A percentile compares a stretch with the other conserved stretches of the same genome.
These are phyloP conservation scores for Endotricha flammealis DNA, from an alignment of 2,888 invertebrate genomes.

Conservation along the genomic window DNA sequence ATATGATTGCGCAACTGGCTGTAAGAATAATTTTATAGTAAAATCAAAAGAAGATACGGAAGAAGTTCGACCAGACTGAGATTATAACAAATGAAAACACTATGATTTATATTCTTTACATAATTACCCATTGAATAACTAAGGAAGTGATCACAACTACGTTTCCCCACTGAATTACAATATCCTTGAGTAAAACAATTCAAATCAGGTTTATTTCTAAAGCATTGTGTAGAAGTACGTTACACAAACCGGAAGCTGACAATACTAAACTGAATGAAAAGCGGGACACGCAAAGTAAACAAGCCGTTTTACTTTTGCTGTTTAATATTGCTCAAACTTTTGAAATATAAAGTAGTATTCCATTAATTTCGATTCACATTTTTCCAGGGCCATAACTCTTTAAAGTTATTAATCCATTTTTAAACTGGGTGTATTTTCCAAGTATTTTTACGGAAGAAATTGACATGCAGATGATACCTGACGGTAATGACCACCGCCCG, in stretches of 20 bases:
- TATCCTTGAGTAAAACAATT: constrained; percentile 36
- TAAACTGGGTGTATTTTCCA: constrained; percentile 14
- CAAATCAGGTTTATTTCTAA: constrained; percentile 30
- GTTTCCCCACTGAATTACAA: constrained; percentile 19
- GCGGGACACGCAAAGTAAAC: constrained; percentile 18
- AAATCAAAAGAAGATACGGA: too few relatives aligned
- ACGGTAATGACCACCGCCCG: too few relatives aligned
- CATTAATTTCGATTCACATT: too few relatives aligned
- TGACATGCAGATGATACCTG: too few relatives aligned
- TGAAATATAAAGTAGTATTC: too few relatives aligned
- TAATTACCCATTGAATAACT: background rate
- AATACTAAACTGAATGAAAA: constrained; percentile 19
- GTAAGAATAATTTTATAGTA: too few relatives aligned
- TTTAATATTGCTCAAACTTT: constrained; percentile 12
- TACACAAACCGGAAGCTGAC: constrained; percentile 32
- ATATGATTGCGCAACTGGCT: too few relatives aligned
- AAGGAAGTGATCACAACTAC: constrained; percentile 17
- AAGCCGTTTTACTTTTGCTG: constrained; percentile 4
- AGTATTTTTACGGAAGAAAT: too few relatives aligned
- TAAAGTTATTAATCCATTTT: background rate
- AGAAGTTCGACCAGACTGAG: too few relatives aligned
- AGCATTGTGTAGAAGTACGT: constrained; percentile 27
- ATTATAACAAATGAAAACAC: too few relatives aligned
- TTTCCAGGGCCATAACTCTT: background rate
- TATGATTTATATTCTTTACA: too few relatives aligned